phyloP scores from a whole-genome alignment of 2,797 vertebrate species.

The Enteromius anoplus region DNA sequence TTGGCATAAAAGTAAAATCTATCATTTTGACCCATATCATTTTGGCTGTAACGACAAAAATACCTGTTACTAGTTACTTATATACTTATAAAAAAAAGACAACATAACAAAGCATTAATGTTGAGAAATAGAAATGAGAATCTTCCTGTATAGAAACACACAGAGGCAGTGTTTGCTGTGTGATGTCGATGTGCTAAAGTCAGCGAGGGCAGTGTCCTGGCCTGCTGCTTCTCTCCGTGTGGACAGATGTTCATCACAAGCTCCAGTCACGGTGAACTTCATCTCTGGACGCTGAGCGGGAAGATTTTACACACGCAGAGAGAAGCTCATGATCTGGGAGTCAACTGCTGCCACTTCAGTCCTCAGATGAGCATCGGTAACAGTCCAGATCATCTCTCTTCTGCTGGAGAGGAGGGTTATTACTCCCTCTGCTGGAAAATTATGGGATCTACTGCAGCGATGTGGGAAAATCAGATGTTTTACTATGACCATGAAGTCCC shows the following conservation, averaged over 20 bases:
- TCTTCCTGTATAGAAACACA: no score
- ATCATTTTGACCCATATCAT: no score
- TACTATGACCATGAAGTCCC: background rate
- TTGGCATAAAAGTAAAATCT: no score
- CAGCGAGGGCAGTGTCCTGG: conserved; percentile 83
- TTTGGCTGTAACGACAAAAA: no score
- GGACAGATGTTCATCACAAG: conserved; percentile 85
- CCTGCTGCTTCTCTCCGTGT: conserved; percentile 84
- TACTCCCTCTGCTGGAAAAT: background rate
- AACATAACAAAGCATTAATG: no score
- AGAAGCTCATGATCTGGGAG: conserved; percentile 85
- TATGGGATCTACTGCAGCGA: background rate
- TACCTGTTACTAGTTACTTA: no score
- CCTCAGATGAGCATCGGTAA: conserved; percentile 74
- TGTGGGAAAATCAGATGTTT: background rate
- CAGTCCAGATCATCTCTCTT: background rate
- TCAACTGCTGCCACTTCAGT: conserved; percentile 86
- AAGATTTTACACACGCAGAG: conserved; percentile 78
- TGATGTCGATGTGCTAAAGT: conserved; percentile 54
- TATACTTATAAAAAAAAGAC: no score
- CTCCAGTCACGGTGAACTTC: conserved; percentile 84
- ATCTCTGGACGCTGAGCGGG: conserved; percentile 82
- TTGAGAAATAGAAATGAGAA: no score
- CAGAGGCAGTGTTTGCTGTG: background rate
- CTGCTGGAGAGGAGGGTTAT: background rate